Percentiles rank a stretch among this genome's conserved stretches.
phyloP scores from a whole-genome alignment of 1,140 invertebrate genomes.

The Halyomorpha halys region DNA sequence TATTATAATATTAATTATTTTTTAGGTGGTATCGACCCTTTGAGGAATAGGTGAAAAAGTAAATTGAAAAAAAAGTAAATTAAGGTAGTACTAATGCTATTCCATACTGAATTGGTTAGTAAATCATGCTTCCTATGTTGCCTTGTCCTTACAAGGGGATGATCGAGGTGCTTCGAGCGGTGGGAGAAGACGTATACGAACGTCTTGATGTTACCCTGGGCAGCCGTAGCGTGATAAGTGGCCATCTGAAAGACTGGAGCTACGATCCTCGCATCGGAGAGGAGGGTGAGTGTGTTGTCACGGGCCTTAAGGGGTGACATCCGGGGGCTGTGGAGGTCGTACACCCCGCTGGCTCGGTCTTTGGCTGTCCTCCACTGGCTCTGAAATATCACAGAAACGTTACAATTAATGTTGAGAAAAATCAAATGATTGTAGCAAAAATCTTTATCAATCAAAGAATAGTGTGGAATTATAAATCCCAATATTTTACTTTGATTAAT shows the following conservation, averaged over 20 bases:
- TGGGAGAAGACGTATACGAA: constrained; percentile 91
- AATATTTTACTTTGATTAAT: too few relatives aligned
- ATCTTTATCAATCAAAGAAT: too few relatives aligned
- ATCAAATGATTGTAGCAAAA: too few relatives aligned
- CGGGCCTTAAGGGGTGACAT: constrained; percentile 3
- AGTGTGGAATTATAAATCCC: too few relatives aligned
- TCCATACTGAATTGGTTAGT: background rate
- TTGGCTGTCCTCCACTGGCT: constrained; percentile 11
- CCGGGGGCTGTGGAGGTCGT: constrained; percentile 10
- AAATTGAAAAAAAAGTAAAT: too few relatives aligned
- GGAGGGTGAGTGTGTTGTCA: constrained; percentile 80
- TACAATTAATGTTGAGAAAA: too few relatives aligned
- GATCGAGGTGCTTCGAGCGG: constrained; percentile 83
- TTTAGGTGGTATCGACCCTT: too few relatives aligned
- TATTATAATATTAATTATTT: too few relatives aligned
- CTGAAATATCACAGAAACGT: too few relatives aligned
- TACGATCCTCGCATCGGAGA: constrained; percentile 87
- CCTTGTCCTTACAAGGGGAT: constrained; percentile 61
- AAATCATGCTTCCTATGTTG: background rate
- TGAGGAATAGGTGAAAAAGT: too few relatives aligned
- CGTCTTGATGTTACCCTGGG: constrained; percentile 61
- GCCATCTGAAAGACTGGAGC: constrained; percentile 85
- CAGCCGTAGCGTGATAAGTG: constrained; percentile 65
- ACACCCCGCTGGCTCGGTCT: constrained; percentile 15
- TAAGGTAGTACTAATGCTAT: background rate